Conservation (phyloP, 1,140 invertebrate genomes). For the Orchestia grillus region DNA sequence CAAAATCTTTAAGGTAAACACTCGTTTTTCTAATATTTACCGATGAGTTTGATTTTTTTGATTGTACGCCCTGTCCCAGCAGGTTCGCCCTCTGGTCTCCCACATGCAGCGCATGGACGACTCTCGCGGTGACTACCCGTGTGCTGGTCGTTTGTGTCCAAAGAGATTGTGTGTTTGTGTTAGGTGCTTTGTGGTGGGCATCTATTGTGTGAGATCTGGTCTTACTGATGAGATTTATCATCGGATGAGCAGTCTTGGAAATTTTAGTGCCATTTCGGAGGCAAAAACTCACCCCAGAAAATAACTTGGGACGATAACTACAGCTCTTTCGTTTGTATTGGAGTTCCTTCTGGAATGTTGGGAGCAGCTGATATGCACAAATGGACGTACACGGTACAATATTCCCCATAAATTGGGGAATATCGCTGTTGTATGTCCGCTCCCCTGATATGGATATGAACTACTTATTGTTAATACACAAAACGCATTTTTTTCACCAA, state of each 20-base stretch:
- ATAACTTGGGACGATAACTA: neutral
- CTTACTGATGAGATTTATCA: neutral
- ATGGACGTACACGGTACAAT: no score
- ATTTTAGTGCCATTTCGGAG: neutral
- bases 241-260: neutral
- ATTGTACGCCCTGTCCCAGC: no score
- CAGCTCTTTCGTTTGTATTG: neutral
- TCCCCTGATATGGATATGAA: no score
- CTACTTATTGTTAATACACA: neutral
- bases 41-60: neutral
- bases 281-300: neutral
- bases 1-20: neutral
- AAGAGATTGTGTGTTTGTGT: neutral
- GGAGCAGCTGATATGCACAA: neutral
- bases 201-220: neutral
- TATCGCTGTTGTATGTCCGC: no score
- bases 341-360: neutral
- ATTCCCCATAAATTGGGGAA: neutral
- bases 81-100: no score
- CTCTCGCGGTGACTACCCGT: no score
- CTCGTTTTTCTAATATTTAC: no score
- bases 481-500: neutral
- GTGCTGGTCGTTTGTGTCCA: neutral
- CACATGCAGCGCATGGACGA: no score
- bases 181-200: no score